phyloP scores from a whole-genome alignment of 2,113 vertebrate species.

The Rhinolophus sinicus region DNA sequence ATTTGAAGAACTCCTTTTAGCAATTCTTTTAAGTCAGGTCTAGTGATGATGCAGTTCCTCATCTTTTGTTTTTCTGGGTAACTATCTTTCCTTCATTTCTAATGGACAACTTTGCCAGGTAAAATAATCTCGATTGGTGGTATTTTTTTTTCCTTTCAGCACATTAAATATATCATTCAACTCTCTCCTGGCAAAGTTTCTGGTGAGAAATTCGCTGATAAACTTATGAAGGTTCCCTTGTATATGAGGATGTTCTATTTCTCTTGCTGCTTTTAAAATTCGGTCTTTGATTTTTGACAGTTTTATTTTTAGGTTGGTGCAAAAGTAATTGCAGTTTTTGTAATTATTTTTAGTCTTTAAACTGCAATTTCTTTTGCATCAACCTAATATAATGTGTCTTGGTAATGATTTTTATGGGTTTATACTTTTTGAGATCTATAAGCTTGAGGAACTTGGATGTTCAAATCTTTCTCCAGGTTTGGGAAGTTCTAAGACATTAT shows the following conservation, averaged over 20 bases:
- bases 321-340: too few species aligned
- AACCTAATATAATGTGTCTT: neutral
- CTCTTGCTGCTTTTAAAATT: neutral
- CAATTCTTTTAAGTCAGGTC: neutral
- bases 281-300: neutral
- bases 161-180: neutral
- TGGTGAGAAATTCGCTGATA: neutral
- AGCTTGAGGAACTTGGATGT: too few species aligned
- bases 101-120: neutral
- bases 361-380: too few species aligned
- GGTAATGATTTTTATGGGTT: too few species aligned
- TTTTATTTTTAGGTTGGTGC: neutral
- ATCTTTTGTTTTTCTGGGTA: neutral
- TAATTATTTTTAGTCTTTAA: too few species aligned
- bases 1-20: neutral
- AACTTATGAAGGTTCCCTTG: neutral
- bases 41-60: neutral
- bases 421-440: too few species aligned
- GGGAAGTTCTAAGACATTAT: too few species aligned
- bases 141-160: neutral
- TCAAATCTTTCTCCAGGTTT: too few species aligned
- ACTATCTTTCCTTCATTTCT: neutral
- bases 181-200: neutral
- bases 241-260: neutral
- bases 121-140: neutral